Base-by-base conservation (phyloP, 2,113 vertebrate genomes). In the Plecotus auritus region DNA sequence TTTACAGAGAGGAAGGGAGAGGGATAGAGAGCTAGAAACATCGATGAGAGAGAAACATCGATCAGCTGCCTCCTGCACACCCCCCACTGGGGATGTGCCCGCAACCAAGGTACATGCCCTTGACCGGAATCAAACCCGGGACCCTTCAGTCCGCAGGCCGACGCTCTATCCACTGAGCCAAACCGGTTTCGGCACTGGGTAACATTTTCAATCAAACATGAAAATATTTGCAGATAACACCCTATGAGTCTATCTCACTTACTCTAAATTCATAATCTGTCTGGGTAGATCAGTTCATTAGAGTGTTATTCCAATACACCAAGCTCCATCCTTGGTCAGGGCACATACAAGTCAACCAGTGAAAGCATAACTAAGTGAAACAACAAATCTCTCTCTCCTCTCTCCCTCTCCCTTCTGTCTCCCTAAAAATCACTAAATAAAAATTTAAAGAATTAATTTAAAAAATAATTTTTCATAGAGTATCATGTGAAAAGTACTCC, bases 171-270 rank as follows among this genome's bases (percentile, higher is more conserved):
- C n/a, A n/a, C n/a, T n/a, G n/a, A n/a, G n/a, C n/a, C n/a, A n/a
- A n/a, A n/a, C n/a, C n/a, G n/a, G n/a, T n/a, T n/a, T n/a, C n/a
- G n/a, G n/a, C n/a, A n/a, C 1, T 69, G 88, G 7, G 14, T 87
- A 51, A 66, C 35, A 66, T 40, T 95, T 94, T 76, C 13, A 74
- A 2, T 82, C 37, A 88, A 26, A 74, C 92, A 74, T 83, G 37
- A 23, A 96, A 92, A 93, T 82, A 12, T 77, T 91, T 83, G 30
- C 47, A 93, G 73, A 49, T 85, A 69, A 56, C 12, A 86, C 7
- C 20, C 11, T 9, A 66, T 7, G 35, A 78, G 6, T 54, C 8
- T 56, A 85, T 64, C 51, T 88, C 22, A 77, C 5, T 72, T 67
- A 51, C 17, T 47, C 4, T 30, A 86, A 30, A 45, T 12, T 88